Evolutionary conservation across 1,140 invertebrate genomes (phyloP).

Genomic region (Hycleus phaleratus): DNA sequence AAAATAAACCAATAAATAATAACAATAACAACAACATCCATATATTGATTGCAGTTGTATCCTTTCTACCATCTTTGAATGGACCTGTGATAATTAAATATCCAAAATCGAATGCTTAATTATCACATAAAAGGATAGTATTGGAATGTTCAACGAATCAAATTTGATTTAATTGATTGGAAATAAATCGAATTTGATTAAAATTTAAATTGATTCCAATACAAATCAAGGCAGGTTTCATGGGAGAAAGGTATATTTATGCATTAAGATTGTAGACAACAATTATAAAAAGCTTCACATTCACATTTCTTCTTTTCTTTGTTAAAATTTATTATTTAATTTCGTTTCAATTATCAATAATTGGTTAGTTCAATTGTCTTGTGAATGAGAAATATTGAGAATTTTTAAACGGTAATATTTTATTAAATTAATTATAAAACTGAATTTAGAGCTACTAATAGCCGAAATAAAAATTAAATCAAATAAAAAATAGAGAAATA

Average conservation of each 20-base stretch:
- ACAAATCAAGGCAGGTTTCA: constrained; percentile 5
- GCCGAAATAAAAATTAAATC: too few species aligned
- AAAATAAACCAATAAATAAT: not conserved
- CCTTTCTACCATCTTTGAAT: constrained; percentile 24
- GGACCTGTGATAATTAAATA: not conserved
- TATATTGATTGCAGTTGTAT: constrained; percentile 14
- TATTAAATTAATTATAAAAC: too few species aligned
- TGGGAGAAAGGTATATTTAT: constrained; percentile 10
- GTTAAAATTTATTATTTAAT: too few species aligned
- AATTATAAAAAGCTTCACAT: too few species aligned
- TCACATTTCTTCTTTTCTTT: too few species aligned
- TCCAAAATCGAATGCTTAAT: not conserved
- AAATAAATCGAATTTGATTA: too few species aligned
- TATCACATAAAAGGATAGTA: not conserved
- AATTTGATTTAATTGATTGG: too few species aligned
- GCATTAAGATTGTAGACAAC: not conserved
- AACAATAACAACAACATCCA: not conserved
- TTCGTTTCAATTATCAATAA: too few species aligned
- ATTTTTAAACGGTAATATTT: too few species aligned
- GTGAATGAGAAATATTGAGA: too few species aligned
- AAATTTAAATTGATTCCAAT: not conserved
- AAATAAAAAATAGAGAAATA: not conserved
- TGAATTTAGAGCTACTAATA: too few species aligned
- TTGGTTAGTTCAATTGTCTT: too few species aligned
- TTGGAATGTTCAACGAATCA: not conserved